Conservation (phyloP, 2,113 vertebrate species). For the Rostratula benghalensis region DNA sequence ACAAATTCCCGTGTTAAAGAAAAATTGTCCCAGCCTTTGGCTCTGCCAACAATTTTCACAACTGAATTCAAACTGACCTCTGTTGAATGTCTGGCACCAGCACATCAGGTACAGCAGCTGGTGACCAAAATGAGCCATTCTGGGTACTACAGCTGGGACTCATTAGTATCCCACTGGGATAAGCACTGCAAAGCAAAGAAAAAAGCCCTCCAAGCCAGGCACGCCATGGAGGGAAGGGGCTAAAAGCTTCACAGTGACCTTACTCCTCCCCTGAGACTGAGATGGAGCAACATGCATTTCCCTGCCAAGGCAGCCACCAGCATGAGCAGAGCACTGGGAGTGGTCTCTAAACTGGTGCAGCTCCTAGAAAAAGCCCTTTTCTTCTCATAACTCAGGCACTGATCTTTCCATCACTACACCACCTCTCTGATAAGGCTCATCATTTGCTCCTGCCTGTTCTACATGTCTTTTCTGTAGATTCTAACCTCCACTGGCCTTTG, state of each 20-base stretch:
- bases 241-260: not conserved
- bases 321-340: rapidly evolving
- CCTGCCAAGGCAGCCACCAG: not conserved
- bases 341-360: not conserved
- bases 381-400: not conserved
- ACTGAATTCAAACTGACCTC: not conserved
- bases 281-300: not conserved
- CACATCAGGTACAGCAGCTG: not conserved
- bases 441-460: not conserved
- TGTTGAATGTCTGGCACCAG: not conserved
- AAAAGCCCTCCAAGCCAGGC: not conserved
- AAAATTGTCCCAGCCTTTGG: not conserved
- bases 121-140: not conserved
- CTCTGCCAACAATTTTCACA: not conserved
- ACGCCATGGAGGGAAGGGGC: not conserved
- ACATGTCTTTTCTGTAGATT: not conserved
- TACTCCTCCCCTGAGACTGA: not conserved
- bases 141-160: not conserved
- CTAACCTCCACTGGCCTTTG: not conserved
- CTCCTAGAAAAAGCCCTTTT: not conserved
- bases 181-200: not conserved
- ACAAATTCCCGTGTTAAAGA: not conserved
- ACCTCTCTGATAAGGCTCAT: not conserved
- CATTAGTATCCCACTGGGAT: not conserved
- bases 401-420: not conserved